A percentile compares a stretch with the other conserved stretches of the same genome.
These are phyloP conservation scores for Mayetiola destructor DNA, from an alignment of 2,888 invertebrate genomes.

Conservation along the genomic window DNA sequence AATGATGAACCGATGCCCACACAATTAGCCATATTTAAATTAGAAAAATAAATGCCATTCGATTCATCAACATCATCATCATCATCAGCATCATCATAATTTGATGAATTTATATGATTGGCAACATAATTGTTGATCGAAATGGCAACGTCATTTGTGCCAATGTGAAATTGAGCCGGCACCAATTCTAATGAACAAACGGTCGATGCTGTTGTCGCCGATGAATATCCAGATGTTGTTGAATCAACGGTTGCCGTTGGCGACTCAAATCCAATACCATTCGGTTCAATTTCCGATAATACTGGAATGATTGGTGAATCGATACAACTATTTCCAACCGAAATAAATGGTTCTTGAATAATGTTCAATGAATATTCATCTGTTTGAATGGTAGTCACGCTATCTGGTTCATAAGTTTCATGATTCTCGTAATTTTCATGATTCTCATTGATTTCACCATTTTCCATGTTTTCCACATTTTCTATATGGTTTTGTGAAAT, in stretches of 20 bases:
- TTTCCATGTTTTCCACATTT: neutral
- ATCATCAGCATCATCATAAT: no score
- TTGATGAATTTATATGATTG: no score
- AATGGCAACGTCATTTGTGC: no score
- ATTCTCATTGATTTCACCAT: neutral
- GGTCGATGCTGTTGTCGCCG: neutral
- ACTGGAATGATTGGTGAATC: conserved; percentile 1
- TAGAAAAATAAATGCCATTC: no score
- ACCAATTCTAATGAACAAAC: neutral
- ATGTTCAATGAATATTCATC: no score
- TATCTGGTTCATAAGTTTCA: conserved; percentile 1
- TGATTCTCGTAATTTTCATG: no score
- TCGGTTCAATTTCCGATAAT: neutral
- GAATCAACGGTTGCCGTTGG: conserved; percentile 12
- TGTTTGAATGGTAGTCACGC: neutral
- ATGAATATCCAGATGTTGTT: conserved; percentile 5
- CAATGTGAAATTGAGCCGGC: no score
- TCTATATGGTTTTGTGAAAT: neutral
- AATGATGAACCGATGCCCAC: no score
- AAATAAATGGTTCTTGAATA: no score
- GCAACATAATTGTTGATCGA: no score
- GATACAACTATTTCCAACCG: neutral
- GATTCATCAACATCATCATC: no score
- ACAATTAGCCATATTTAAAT: no score
- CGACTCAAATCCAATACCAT: conserved; percentile 4